A percentile compares a stretch with the other conserved stretches of the same genome.
These are phyloP conservation scores for Chaetogeoica ovagalla DNA, from an alignment of 2,888 invertebrate species.

Conservation along the genomic window DNA sequence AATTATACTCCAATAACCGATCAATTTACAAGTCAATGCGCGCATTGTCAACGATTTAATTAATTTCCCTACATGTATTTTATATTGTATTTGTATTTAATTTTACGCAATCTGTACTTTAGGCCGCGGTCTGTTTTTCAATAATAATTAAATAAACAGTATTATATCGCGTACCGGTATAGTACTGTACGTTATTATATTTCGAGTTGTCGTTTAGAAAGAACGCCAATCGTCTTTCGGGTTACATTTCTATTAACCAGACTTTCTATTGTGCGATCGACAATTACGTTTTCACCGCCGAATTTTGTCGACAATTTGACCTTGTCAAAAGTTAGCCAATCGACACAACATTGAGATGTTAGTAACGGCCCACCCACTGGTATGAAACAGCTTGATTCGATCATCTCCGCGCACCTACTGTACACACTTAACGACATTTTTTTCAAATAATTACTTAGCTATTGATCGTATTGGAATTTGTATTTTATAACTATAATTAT, in stretches of 20 bases:
- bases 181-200: no score
- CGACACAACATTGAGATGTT: slow-evolving; percentile 17
- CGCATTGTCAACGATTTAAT: no score
- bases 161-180: no score
- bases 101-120: no score
- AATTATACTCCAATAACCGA: no score
- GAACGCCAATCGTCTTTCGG: neutral
- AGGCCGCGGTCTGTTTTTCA: no score
- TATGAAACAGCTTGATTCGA: slow-evolving; percentile 38
- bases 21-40: no score
- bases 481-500: neutral
- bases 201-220: no score
- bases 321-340: slow-evolving; percentile 35
- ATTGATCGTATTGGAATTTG: neutral
- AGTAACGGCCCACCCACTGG: neutral
- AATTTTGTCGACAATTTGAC: slow-evolving; percentile 13
- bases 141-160: no score
- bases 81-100: no score
- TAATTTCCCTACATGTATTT: no score
- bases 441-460: slow-evolving; percentile 2
- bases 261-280: slow-evolving; percentile 27
- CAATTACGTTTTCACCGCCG: slow-evolving; percentile 12
- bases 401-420: slow-evolving; percentile 16
- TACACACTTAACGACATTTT: slow-evolving; percentile 6
- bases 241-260: neutral